These are phyloP conservation scores for Spea hammondii DNA, from an alignment of 2,797 vertebrate species.

Conservation along the genomic window DNA sequence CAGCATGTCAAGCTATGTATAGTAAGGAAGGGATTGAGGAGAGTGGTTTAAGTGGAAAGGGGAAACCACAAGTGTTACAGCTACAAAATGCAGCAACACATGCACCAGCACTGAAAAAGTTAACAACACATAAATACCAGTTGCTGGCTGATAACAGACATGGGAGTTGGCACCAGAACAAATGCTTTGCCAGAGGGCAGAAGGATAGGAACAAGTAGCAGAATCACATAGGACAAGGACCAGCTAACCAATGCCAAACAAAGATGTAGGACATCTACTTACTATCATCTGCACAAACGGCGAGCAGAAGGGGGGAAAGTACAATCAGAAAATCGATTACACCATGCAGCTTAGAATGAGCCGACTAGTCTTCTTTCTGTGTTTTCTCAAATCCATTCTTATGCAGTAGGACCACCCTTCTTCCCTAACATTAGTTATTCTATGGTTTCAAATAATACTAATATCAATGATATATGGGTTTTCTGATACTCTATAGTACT, in stretches of 20 bases:
- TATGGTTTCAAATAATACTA: too few species aligned
- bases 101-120: slow-evolving; percentile 15
- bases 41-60: slow-evolving; percentile 20
- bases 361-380: not conserved
- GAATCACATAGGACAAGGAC: slow-evolving; percentile 79
- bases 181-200: slow-evolving; percentile 38
- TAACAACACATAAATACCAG: slow-evolving; percentile 14
- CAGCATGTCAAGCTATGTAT: not conserved
- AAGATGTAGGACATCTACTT: slow-evolving; percentile 91
- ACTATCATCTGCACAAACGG: slow-evolving; percentile 93
- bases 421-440: too few species aligned
- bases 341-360: not conserved
- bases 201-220: slow-evolving; percentile 62
- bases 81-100: slow-evolving; percentile 39
- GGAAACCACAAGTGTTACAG: slow-evolving; percentile 24
- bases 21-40: slow-evolving; percentile 10
- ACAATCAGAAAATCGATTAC: slow-evolving; percentile 34
- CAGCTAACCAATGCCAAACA: slow-evolving; percentile 82
- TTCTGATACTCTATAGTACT: too few species aligned
- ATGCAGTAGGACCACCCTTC: too few species aligned
- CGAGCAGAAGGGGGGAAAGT: slow-evolving; percentile 80
- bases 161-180: slow-evolving; percentile 38
- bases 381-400: too few species aligned
- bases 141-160: slow-evolving; percentile 34
- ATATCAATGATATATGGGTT: too few species aligned